Conservation (phyloP, 2,797 vertebrate species). For the Sebastes ruberrimus region DNA sequence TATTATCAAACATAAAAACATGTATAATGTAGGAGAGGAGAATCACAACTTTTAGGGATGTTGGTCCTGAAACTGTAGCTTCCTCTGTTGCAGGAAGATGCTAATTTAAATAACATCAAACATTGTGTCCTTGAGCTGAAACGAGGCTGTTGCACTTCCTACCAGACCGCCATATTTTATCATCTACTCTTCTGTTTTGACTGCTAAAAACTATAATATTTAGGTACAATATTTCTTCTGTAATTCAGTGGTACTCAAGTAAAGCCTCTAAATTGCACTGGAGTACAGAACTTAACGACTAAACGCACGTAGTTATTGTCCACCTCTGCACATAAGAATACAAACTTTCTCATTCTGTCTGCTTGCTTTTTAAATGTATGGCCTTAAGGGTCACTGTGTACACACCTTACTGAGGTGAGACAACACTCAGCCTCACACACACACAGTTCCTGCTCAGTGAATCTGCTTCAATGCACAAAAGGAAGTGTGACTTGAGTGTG, state of each 20-base stretch:
- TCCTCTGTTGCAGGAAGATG: too few species aligned
- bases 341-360: background rate
- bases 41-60: too few species aligned
- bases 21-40: background rate
- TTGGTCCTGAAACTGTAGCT: too few species aligned
- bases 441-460: background rate
- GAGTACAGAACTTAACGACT: background rate
- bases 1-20: background rate
- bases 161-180: background rate
- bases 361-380: too few species aligned
- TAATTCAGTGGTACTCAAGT: too few species aligned
- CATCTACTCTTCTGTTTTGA: background rate
- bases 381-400: too few species aligned
- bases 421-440: background rate
- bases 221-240: background rate
- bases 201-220: background rate
- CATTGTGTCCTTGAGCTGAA: background rate
- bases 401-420: background rate
- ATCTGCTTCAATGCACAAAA: slow-evolving; percentile 12
- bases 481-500: background rate
- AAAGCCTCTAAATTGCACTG: background rate
- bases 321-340: background rate
- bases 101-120: background rate
- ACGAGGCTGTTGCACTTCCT: background rate
- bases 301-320: background rate